Evolutionary conservation across 2,113 vertebrate genomes (phyloP), one percentile per base, ranked within the genome.

Genomic region (Engraulis encrasicolus): DNA sequence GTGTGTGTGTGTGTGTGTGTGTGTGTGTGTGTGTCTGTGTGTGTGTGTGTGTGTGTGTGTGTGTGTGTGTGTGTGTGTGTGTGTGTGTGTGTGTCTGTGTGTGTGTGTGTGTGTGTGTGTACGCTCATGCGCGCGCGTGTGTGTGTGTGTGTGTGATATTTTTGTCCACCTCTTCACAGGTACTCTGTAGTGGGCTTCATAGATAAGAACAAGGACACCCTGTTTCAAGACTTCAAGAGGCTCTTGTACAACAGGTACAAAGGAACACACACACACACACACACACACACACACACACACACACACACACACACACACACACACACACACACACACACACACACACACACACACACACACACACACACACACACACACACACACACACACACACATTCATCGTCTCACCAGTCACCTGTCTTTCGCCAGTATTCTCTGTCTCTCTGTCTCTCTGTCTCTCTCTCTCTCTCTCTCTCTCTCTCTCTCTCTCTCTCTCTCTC

Each of bases 161-260:
- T n/a, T n/a, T n/a, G n/a, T n/a, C n/a, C n/a, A n/a, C n/a, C n/a
- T 49, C 31, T 34, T 86, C 40, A 1, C 84, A 99, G 98, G 79
- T 99, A 99, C 92, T 99, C 98, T 0, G 97, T 97, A 91, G 90
- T 96, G 83, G 96, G 98, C 78, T 99, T 99, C 89, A 99, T 99
- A 86, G 98, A 99, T 93, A 99, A 99, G 94, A 99, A 99, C 94
- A 99, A 98, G 91, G 98, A 99, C 92, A 98, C 98, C 34, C 95
- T 99, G 88, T 99, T 99, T 93, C 98, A 99, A 90, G 98, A 99
- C 91, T 99, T 99, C 94, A 99, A 99, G 92, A 96, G 98, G 83
- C 96, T 99, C 82, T 92, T 99, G 94, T 99, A 99, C 92, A 99
- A 99, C 96, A 99, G 98, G 98, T 99, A 83, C 66, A 34, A 93